Evolutionary conservation across 2,888 invertebrate genomes (phyloP), one percentile per base, ranked within the genome.

Genomic region (Ophioninae sp.): DNA sequence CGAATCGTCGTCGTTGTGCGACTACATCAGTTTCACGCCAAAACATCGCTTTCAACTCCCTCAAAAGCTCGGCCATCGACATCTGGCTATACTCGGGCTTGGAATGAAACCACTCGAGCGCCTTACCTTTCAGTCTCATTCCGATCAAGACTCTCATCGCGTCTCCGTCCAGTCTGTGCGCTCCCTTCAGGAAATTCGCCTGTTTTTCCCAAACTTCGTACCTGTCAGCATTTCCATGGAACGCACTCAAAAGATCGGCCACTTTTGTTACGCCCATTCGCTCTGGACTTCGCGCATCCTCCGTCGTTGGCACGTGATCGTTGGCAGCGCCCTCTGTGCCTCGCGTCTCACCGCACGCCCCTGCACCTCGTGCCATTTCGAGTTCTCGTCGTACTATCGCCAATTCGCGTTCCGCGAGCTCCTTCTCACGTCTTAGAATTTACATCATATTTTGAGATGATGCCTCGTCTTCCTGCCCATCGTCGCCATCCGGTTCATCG

Each of bases 21-120:
- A 86, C 3, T 20, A 56, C 75, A 5, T 84, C 77, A 20, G 41
- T 37, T 20, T 67, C 64, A 7, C 68, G 72, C 10, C 58, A 67
- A 37, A 83, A 85, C 79, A 84, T 86, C 30, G 30, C 73, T 41
- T 10, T 73, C 30, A 73, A 9, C 9, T 78, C 81, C 2, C 22
- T 0, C 51, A 85, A n/a, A 6, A 82, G 10, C 20, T 56, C 23
- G 17, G 10, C 17, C 0, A 64, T 37, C 64, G 64, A 17, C 37
- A 64, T 82, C n/a, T 39, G 44, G 0, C 79, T 23, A 30, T 82
- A 67, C 8, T 79, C 76, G 0, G 82, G 67, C 23, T 73, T 79
- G n/a, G 84, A 84, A 51, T 84, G 80, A 17, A 82, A 79, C 82
- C 64, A 64, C 13, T 64, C 64, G 17, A 30, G 23, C 23, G 37